Percentiles rank a stretch among this genome's conserved stretches.
Conservation (phyloP, 2,797 vertebrate species). For the Argya squamiceps region DNA sequence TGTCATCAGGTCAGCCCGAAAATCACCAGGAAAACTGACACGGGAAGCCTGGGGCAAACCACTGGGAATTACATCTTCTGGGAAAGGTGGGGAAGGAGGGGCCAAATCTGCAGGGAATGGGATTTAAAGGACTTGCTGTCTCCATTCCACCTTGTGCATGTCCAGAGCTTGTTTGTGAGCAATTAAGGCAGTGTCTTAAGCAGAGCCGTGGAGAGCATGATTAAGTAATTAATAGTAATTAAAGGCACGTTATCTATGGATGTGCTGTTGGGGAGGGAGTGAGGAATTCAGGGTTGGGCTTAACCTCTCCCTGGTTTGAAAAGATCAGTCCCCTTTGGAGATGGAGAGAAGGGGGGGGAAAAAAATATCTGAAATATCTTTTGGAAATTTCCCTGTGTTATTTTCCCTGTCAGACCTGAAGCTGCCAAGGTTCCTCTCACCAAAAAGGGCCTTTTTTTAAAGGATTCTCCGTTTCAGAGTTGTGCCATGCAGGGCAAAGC, state of each 20-base stretch:
- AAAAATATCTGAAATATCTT: not conserved
- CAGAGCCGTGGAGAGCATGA: fast-evolving
- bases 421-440: not conserved
- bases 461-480: not conserved
- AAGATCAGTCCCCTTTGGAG: not conserved
- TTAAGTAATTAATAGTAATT: constrained; percentile 15
- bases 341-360: too few species aligned
- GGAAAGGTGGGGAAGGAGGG: not conserved
- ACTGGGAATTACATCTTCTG: not conserved
- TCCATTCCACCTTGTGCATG: not conserved
- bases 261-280: not conserved
- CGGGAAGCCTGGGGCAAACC: not conserved
- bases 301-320: not conserved
- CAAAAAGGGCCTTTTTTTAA: not conserved
- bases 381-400: not conserved
- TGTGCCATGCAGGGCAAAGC: not conserved
- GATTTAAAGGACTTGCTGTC: not conserved
- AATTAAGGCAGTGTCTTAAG: not conserved
- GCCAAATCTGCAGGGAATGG: not conserved
- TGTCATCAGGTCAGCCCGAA: not conserved
- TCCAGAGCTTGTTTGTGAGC: not conserved
- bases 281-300: not conserved
- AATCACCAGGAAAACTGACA: not conserved
- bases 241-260: not conserved
- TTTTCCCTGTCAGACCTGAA: not conserved